Evolutionary conservation across 2,888 invertebrate species (phyloP), one percentile per base, ranked within the genome.

Genomic region (Archips xylosteana): DNA sequence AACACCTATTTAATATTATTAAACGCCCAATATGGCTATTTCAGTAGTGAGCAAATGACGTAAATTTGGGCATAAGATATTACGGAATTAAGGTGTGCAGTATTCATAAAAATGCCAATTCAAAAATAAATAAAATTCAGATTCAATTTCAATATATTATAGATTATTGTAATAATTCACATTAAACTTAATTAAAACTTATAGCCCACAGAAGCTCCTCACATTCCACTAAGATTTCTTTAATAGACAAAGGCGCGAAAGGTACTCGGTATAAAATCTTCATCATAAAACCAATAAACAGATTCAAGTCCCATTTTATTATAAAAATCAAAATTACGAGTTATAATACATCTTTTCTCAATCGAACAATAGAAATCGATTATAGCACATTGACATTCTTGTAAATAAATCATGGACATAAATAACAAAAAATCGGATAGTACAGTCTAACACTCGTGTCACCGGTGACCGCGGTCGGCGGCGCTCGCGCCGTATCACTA

Each of bases 221-320:
- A 89, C 92, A 89, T 87, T 89, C 88, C 87, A 90, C 91, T 89
- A 90, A 86, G 86, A 85, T 87, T 75, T 89, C 86, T 90, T 89
- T 91, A 88, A 90, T 87, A 89, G 91, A 89, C 92, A 88, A 88
- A 92, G 92, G 91, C 90, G 90, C 92, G 92, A 92, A 90, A 93
- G 94, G 94, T 94, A 93, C 92, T 93, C 87, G 92, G 92, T 93
- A 93, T 93, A 92, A 92, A 93, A 92, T 93, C 91, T 92, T 90
- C 92, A 91, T 92, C 92, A 93, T 92, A 93, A 93, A 94, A 94
- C 94, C 91, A 93, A 92, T 93, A 92, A 93, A 94, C 92, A 94
- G 94, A 94, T 93, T 94, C 94, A 92, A 93, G 94, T 94, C 94
- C 94, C 94, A 94, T 93, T 94, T 94, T 94, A 94, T 94, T 94